These are phyloP conservation scores for Oconnorella tubifera DNA, from an alignment of 2,888 invertebrate species.

Conservation along the genomic window DNA sequence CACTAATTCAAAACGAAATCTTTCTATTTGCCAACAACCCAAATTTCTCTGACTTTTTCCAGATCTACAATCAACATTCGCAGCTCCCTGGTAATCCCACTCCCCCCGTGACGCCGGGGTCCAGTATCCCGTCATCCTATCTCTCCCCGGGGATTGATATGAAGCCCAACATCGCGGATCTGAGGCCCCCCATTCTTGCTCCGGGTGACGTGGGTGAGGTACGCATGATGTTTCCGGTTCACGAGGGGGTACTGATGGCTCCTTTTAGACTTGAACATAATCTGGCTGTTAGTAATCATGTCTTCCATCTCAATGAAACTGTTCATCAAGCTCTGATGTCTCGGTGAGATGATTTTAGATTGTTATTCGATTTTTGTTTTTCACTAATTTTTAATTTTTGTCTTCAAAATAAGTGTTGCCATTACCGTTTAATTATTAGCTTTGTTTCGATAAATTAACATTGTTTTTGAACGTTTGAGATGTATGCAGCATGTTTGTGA, in stretches of 20 bases:
- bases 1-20: no score
- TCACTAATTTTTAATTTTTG: background rate
- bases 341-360: slow-evolving; percentile 72
- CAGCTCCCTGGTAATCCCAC: slow-evolving; percentile 75
- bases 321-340: slow-evolving; percentile 95
- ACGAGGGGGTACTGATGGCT: slow-evolving; percentile 92
- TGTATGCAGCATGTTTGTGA: no score
- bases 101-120: slow-evolving; percentile 86
- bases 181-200: background rate
- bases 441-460: no score
- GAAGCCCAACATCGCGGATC: slow-evolving; percentile 11
- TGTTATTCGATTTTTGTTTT: background rate
- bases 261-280: slow-evolving; percentile 96
- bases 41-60: no score
- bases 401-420: background rate
- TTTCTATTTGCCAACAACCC: no score
- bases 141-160: slow-evolving; percentile 62
- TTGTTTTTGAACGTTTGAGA: no score
- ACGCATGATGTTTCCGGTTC: slow-evolving; percentile 91
- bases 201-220: slow-evolving; percentile 65
- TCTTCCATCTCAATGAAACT: slow-evolving; percentile 90
- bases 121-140: slow-evolving; percentile 57
- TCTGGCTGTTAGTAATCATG: slow-evolving; percentile 94
- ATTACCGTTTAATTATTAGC: no score
- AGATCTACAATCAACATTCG: background rate